Evolutionary conservation across 2,113 vertebrate genomes (phyloP).

Genomic region (Carassius auratus): DNA sequence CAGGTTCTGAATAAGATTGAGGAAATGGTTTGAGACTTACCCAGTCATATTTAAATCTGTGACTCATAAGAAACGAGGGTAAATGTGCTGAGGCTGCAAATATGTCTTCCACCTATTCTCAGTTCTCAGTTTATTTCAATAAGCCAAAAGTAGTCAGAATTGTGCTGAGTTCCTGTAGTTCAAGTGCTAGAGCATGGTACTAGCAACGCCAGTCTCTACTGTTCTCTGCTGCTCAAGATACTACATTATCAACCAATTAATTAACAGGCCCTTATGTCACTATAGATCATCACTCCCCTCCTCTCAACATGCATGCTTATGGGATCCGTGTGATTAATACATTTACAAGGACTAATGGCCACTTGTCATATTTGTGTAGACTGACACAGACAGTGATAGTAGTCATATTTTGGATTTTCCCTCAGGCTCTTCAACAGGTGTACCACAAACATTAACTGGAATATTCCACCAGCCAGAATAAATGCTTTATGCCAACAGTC

Average conservation of each 20-base stretch:
- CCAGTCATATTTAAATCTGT: background rate
- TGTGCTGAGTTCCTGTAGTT: background rate
- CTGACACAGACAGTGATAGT: conserved; percentile 61
- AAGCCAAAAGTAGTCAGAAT: background rate
- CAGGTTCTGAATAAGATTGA: background rate
- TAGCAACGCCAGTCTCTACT: background rate
- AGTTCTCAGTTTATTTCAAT: background rate
- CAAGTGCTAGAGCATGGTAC: background rate
- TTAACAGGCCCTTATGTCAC: background rate
- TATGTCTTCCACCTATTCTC: background rate
- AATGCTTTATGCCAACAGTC: conserved; percentile 10
- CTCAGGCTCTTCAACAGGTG: conserved; percentile 49
- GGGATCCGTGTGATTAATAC: conserved; percentile 48
- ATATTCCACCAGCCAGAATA: conserved; percentile 32
- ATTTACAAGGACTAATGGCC: conserved; percentile 52
- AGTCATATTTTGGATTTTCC: conserved; percentile 62
- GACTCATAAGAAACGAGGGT: background rate
- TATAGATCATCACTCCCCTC: background rate
- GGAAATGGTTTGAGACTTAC: background rate
- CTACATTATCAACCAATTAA: conserved; percentile 21
- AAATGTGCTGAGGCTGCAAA: background rate
- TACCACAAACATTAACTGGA: conserved; percentile 44
- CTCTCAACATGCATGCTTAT: background rate
- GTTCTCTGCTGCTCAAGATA: background rate
- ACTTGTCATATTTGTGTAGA: conserved; percentile 56